Conservation (phyloP, 1,140 invertebrate genomes). For the Dinoponera quadriceps region DNA sequence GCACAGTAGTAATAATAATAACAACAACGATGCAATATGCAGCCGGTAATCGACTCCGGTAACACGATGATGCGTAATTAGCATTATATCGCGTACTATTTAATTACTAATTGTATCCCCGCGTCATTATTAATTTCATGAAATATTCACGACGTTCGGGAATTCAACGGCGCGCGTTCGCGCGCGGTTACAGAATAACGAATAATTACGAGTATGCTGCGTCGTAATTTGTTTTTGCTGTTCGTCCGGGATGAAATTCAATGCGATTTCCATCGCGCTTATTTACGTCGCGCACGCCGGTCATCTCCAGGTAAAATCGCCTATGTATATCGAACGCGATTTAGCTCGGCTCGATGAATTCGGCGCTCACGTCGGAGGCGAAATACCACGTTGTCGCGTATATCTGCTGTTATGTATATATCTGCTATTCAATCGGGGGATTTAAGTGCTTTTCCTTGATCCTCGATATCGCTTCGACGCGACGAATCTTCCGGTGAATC, state of each 20-base stretch:
- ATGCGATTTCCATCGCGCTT: slow-evolving; percentile 12
- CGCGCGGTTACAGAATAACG: background rate
- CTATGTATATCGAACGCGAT: too few relatives aligned
- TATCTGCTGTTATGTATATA: too few relatives aligned
- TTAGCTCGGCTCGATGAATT: too few relatives aligned
- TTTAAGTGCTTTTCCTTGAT: too few relatives aligned
- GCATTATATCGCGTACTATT: background rate
- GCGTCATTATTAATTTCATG: slow-evolving; percentile 11
- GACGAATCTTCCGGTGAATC: too few relatives aligned
- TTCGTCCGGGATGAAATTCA: background rate
- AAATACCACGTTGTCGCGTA: background rate
- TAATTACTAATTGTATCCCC: slow-evolving; percentile 31
- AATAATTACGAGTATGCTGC: slow-evolving; percentile 8
- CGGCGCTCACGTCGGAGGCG: background rate
- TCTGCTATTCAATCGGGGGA: too few relatives aligned
- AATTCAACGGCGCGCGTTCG: slow-evolving; percentile 26
- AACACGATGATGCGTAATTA: slow-evolving; percentile 17
- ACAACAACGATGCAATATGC: background rate
- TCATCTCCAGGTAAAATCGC: too few relatives aligned
- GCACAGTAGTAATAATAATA: background rate
- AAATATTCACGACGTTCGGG: slow-evolving; percentile 20
- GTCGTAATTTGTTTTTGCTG: background rate
- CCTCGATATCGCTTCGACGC: too few relatives aligned
- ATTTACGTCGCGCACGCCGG: background rate
- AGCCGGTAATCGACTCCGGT: background rate